These are phyloP conservation scores for Mantis religiosa DNA, from an alignment of 2,888 invertebrate species.

Conservation along the genomic window DNA sequence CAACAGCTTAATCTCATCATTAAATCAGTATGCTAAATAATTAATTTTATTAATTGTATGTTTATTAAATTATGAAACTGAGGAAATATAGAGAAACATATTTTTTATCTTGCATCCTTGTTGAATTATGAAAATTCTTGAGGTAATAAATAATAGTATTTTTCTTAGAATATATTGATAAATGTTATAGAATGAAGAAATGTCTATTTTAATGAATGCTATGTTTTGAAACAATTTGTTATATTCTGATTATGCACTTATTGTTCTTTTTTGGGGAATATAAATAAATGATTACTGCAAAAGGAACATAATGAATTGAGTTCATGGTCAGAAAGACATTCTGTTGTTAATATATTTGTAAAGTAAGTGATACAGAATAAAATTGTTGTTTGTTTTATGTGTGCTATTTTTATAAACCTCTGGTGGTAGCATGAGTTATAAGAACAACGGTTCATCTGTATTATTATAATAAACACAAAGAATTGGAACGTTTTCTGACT, in stretches of 20 bases:
- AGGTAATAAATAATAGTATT: background rate
- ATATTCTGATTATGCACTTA: background rate
- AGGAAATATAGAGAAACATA: too few species aligned
- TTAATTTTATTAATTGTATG: background rate
- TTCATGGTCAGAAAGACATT: background rate
- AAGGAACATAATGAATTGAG: background rate
- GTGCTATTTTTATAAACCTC: background rate
- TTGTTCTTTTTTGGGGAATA: background rate
- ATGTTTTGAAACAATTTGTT: background rate
- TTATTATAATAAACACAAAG: too few species aligned
- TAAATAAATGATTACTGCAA: background rate
- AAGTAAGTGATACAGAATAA: background rate
- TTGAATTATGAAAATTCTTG: too few species aligned
- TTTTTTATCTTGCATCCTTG: too few species aligned
- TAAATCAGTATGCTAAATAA: background rate
- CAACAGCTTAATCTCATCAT: background rate
- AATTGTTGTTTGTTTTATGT: background rate
- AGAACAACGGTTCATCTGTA: too few species aligned
- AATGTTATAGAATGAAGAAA: background rate
- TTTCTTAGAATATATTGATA: background rate
- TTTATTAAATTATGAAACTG: background rate
- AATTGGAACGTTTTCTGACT: too few species aligned
- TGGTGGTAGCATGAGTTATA: background rate
- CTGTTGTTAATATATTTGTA: background rate
- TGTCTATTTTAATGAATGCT: background rate